Evolutionary conservation across 2,113 vertebrate genomes (phyloP).

Genomic region (Centropus unirufus): DNA sequence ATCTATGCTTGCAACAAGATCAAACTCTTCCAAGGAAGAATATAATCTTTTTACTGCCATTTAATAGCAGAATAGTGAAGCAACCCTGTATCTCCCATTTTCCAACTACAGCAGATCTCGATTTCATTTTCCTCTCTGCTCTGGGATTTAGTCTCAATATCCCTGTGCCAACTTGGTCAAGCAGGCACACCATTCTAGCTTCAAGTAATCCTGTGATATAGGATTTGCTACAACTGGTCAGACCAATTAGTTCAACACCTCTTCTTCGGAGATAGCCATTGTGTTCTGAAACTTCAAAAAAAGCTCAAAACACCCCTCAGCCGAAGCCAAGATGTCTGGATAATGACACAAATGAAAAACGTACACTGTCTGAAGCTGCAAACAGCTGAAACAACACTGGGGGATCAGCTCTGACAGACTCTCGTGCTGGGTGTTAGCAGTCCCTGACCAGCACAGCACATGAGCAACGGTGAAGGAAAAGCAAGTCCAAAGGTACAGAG

Average conservation of each 20-base stretch:
- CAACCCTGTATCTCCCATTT: not conserved
- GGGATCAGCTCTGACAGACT: not conserved
- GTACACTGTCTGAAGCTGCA: not conserved
- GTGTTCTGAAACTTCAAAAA: not conserved
- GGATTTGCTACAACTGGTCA: not conserved
- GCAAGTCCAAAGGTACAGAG: not conserved
- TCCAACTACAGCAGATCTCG: not conserved
- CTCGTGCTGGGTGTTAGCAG: not conserved
- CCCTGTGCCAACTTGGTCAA: not conserved
- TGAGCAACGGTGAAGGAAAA: not conserved
- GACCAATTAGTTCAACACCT: not conserved
- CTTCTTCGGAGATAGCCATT: not conserved
- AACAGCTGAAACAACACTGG: not conserved
- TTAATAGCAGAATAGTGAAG: not conserved
- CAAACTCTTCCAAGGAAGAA: not conserved
- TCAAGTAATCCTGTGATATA: not conserved
- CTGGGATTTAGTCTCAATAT: not conserved
- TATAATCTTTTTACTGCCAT: not conserved
- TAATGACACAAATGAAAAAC: not conserved
- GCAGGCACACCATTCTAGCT: not conserved
- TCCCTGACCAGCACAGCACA: not conserved
- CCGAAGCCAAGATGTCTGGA: not conserved
- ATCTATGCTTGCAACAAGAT: not conserved
- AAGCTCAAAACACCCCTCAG: not conserved
- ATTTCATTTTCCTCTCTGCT: not conserved